A percentile compares a stretch with the other conserved stretches of the same genome.
These are phyloP conservation scores for Megalonaias nervosa DNA, from an alignment of 1,140 invertebrate genomes.

Conservation along the genomic window DNA sequence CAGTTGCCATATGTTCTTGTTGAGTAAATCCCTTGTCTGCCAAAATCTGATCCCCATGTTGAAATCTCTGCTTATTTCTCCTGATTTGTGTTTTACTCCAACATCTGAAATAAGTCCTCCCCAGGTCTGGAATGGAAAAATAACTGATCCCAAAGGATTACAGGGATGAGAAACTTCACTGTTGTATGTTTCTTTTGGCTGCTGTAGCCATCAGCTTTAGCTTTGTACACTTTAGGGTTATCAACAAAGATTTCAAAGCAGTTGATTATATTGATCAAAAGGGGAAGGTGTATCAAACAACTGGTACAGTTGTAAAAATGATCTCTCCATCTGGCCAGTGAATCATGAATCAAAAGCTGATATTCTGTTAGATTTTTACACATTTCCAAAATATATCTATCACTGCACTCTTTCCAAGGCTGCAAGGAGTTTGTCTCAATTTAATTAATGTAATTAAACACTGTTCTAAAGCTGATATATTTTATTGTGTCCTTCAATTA, in stretches of 20 bases:
- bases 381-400: constrained; percentile 38
- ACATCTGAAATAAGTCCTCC: constrained; percentile 44
- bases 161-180: constrained; percentile 38
- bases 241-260: constrained; percentile 53
- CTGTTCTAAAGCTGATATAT: constrained; percentile 9
- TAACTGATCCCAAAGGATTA: constrained; percentile 35
- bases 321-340: constrained; percentile 29
- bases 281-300: constrained; percentile 36
- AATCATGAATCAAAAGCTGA: constrained; percentile 33
- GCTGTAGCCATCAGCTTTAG: constrained; percentile 28
- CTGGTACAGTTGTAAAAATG: constrained; percentile 20
- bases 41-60: constrained; percentile 37
- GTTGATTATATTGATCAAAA: constrained; percentile 40
- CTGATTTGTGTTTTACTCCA: constrained; percentile 26
- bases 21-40: constrained; percentile 41
- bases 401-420: constrained; percentile 22
- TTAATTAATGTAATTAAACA: constrained; percentile 36
- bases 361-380: constrained; percentile 25
- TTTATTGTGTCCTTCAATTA: neutral
- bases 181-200: constrained; percentile 44
- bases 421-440: constrained; percentile 16
- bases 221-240: constrained; percentile 31
- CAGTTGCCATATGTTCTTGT: constrained; percentile 36
- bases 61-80: constrained; percentile 22
- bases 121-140: constrained; percentile 40